These are phyloP conservation scores for Pontoporia blainvillei DNA, from an alignment of 2,113 vertebrate genomes.

Conservation along the genomic window DNA sequence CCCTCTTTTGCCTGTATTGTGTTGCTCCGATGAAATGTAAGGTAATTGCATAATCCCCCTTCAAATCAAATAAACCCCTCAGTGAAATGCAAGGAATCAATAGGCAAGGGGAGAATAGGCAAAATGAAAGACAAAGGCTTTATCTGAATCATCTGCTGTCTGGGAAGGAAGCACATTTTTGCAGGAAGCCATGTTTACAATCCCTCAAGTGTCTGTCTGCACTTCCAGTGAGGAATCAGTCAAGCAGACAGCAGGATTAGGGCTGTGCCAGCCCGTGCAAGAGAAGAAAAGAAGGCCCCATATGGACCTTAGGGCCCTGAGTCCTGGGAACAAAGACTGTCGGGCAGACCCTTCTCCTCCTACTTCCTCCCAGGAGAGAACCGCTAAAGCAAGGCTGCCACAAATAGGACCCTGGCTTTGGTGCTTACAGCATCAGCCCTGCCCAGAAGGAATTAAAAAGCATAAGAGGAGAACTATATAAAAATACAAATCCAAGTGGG, in stretches of 20 bases:
- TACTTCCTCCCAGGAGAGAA: not conserved
- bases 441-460: not conserved
- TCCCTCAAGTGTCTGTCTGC: not conserved
- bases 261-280: not conserved
- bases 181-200: not conserved
- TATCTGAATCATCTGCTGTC: not conserved
- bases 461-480: not conserved
- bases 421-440: not conserved
- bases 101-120: not conserved
- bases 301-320: not conserved
- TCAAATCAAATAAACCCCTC: slow-evolving; percentile 35
- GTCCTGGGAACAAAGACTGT: not conserved
- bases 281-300: not conserved
- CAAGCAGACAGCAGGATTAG: not conserved
- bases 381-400: not conserved
- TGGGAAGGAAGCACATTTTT: not conserved
- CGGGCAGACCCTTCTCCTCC: not conserved
- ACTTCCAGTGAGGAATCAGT: not conserved
- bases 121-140: slow-evolving; percentile 22
- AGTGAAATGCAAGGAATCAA: slow-evolving; percentile 21
- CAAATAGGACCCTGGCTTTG: not conserved
- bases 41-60: not conserved
- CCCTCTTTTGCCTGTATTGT: not conserved
- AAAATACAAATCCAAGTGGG: not conserved
- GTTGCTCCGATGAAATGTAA: not conserved